Percentiles rank a stretch among this genome's conserved stretches.
Evolutionary conservation across 2,797 vertebrate genomes (phyloP).

Genomic region (Mormyrus proboscirostris): DNA sequence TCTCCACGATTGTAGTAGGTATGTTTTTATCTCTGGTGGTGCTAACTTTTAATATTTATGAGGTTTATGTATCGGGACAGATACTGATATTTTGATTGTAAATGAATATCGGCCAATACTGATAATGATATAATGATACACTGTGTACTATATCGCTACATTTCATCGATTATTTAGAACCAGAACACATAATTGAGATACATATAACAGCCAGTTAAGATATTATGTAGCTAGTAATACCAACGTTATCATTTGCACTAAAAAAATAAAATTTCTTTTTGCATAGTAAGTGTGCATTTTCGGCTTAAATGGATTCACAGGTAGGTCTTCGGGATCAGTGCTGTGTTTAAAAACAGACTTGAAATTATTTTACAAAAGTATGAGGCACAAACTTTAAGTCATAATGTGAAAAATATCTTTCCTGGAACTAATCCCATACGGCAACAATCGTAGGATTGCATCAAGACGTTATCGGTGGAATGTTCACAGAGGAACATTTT

Average conservation of each 20-base stretch:
- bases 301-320: background rate
- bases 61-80: background rate
- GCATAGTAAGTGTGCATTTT: background rate
- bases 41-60: background rate
- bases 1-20: background rate
- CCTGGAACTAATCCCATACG: background rate
- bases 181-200: background rate
- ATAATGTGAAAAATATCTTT: background rate
- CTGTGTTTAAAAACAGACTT: background rate
- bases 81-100: background rate
- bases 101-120: background rate
- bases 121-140: background rate
- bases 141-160: background rate
- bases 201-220: background rate
- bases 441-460: background rate
- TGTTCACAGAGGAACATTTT: background rate
- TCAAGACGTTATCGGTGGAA: background rate
- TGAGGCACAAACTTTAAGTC: background rate
- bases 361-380: background rate
- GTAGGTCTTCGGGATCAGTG: background rate
- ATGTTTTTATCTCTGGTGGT: background rate
- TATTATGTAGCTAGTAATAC: background rate
- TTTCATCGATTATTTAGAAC: background rate
- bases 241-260: background rate
- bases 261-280: background rate